Evolutionary conservation across 2,888 invertebrate species (phyloP), one percentile per base, ranked within the genome.

Genomic region (Dusona sp.): DNA sequence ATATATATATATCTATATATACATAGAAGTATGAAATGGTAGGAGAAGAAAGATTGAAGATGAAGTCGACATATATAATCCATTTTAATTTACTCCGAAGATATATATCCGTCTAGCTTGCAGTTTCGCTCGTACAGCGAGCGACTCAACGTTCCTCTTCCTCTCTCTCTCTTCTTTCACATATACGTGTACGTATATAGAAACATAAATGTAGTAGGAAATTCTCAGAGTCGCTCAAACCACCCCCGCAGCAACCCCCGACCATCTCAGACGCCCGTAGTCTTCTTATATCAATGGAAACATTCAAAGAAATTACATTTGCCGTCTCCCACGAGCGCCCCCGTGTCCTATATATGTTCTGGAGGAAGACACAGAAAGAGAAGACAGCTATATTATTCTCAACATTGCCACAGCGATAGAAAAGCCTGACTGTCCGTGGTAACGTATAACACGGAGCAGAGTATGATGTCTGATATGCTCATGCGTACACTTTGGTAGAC

Each of bases 31-130:
- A 36, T 73, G 57, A 42, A 83, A 84, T 80, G 29, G 29, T 73
- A 13, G 86, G 88, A 87, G 88, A 90, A 91, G 88, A 90, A 90
- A 92, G 91, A 92, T 93, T 89, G 92, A 91, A 91, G 91, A 90
- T 90, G 89, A 90, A 90, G 89, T 89, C 88, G 89, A 92, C 92
- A 92, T 92, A 93, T 93, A 93, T 92, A 93, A 93, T 93, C 92
- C 92, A 92, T 93, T 93, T 93, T 93, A 93, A 93, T 93, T 93
- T 92, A 92, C 91, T 90, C 88, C 88, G 84, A 88, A 90, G 91
- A 92, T 92, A 92, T 91, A 92, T 91, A 93, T 92, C 90, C 92
- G 92, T 92, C 91, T 92, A 91, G 90, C 89, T 92, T 90, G 91
- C 92, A 91, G 88, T 92, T 91, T 90, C 89, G 87, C 79, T 85